phyloP scores from a whole-genome alignment of 1,140 invertebrate species.

The Diachasmimorpha longicaudata region DNA sequence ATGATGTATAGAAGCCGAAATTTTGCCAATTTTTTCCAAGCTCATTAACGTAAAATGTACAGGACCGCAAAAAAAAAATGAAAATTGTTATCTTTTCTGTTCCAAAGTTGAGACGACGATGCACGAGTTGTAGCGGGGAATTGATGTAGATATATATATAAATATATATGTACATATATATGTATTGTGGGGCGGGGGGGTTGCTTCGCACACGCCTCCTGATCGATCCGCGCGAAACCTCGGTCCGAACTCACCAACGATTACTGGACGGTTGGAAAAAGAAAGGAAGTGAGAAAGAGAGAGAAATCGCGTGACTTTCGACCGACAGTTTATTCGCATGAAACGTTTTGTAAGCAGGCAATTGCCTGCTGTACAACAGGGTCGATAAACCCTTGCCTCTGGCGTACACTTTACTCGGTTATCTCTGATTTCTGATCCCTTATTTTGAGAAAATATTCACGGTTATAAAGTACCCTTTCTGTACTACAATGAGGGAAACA shows the following conservation, averaged over 20 bases:
- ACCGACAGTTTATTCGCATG: constrained; percentile 27
- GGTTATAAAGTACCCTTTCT: too few species aligned
- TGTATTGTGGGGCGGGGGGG: background rate
- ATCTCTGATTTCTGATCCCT: background rate
- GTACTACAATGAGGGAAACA: too few species aligned
- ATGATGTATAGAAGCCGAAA: background rate
- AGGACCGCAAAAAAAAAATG: background rate
- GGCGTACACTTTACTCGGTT: background rate
- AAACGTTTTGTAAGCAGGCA: constrained; percentile 33
- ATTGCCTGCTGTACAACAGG: constrained; percentile 24
- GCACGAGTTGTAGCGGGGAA: background rate
- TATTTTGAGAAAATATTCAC: background rate
- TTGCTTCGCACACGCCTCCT: background rate
- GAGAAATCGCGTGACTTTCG: constrained; percentile 33
- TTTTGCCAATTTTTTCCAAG: background rate
- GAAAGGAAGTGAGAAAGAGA: background rate
- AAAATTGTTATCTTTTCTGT: background rate
- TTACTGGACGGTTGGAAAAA: constrained; percentile 21
- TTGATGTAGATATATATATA: background rate
- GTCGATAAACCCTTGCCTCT: constrained; percentile 30
- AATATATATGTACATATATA: too few species aligned
- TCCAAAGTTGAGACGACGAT: background rate
- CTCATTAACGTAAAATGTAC: background rate
- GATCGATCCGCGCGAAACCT: constrained; percentile 20
- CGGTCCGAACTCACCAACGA: constrained; percentile 24